Base-by-base conservation (phyloP, 2,797 vertebrate genomes). In the Antrozous pallidus region DNA sequence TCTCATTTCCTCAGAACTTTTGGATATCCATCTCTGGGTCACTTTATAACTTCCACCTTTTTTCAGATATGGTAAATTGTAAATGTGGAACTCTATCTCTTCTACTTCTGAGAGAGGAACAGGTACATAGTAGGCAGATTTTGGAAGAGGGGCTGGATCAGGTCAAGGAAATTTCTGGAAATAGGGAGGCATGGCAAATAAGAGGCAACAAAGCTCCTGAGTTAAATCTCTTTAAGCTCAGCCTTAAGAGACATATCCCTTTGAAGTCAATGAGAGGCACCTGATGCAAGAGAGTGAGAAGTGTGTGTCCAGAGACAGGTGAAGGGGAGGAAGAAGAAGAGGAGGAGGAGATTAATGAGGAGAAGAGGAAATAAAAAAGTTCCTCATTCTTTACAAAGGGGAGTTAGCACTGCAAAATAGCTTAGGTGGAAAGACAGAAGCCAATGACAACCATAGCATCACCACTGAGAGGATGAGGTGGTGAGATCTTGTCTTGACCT, bases 41-140 rank as follows among this genome's bases (percentile, higher is more conserved):
- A 74, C 54, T n/a, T 90, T 88, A 38, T 49, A 88, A 36, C 26
- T 89, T 93, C 74, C 87, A 56, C 85, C 92, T 93, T 77, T 61
- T 95, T 95, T 92, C 82, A 69, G 38, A 77, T 58, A 63, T n/a
- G 36, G 24, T 65, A 61, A 61, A 89, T 18, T 75, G 1, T 88
- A 90, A 73, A 78, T 22, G 6, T 95, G 33, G 40, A 75, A 54
- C 28, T 18, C n/a, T 63, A 36, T 33, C 75, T 54, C 22, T 84
- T 71, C n/a, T 91, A 58, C 77, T 67, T 92, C 33, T 84, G 61
- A 78, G 56, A 94, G 87, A 94, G 63, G 40, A 95, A 90, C 56
- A 67, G 47, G n/a, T 3, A 38, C 1, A 33, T 17, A 79, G 45
- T 24, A 58, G 69, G 26, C 31, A 85, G 75, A 94, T 91, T 93